phyloP scores from a whole-genome alignment of 2,113 vertebrate species.

The Leptobrachium leishanense region DNA sequence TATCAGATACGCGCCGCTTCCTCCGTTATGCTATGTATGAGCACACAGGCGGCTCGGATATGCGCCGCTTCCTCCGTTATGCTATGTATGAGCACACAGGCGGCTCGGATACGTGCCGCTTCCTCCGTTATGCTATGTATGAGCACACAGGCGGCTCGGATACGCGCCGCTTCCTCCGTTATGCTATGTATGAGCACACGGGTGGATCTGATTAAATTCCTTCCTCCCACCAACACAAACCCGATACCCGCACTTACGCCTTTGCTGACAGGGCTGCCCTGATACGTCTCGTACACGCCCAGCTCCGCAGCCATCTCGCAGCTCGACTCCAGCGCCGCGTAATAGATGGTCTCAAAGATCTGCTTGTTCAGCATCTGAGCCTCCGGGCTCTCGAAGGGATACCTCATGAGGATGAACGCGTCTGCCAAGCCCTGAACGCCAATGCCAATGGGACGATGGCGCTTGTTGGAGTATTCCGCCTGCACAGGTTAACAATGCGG shows the following conservation, averaged over 20 bases:
- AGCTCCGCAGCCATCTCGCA: constrained; percentile 81
- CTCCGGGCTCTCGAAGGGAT: constrained; percentile 88
- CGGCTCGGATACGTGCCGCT: no score
- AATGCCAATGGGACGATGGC: constrained; percentile 90
- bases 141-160: no score
- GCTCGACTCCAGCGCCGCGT: constrained; percentile 89
- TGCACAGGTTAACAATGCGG: constrained; percentile 47
- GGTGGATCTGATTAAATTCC: no score
- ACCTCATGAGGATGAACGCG: constrained; percentile 93
- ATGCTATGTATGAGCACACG: no score
- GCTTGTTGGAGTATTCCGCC: constrained; percentile 88
- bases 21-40: no score
- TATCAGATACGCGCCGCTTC: no score
- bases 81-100: no score
- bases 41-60: no score
- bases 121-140: no score
- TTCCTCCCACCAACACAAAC: no score
- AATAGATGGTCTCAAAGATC: constrained; percentile 97
- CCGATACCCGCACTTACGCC: constrained; percentile 74
- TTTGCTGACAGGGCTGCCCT: constrained; percentile 87
- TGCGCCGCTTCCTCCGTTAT: no score
- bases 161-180: no score
- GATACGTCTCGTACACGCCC: constrained; percentile 83
- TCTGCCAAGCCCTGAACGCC: constrained; percentile 95
- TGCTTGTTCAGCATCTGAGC: constrained; percentile 89